These are phyloP conservation scores for Tinea trinotella DNA, from an alignment of 2,888 invertebrate species.

Conservation along the genomic window DNA sequence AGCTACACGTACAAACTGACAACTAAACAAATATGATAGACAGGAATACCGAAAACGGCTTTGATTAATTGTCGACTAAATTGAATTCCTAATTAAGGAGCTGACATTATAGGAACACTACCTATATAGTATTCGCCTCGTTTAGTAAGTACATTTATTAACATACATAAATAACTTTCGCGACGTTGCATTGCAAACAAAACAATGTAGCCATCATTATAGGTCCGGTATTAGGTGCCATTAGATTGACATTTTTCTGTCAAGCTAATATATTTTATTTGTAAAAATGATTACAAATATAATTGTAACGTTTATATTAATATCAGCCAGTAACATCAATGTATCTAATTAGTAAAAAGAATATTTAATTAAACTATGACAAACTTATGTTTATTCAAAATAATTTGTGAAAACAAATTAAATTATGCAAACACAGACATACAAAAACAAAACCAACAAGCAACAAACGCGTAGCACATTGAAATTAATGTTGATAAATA, in stretches of 20 bases:
- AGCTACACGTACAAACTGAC: conserved; percentile 11
- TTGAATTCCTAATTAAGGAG: not conserved
- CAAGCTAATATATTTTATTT: not conserved
- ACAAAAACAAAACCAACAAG: conserved; percentile 9
- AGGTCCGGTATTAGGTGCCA: not conserved
- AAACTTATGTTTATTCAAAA: not conserved
- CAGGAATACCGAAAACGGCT: not conserved
- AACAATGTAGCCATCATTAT: not conserved
- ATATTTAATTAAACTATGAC: not conserved
- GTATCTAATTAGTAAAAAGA: too few species aligned
- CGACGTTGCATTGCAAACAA: not conserved
- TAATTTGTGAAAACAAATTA: not conserved
- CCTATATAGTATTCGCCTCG: not conserved
- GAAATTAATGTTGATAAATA: conserved; percentile 69
- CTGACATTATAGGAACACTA: not conserved
- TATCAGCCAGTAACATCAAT: too few species aligned
- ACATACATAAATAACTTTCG: not conserved
- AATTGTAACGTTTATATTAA: not conserved
- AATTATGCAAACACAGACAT: conserved; percentile 17
- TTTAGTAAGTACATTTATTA: not conserved
- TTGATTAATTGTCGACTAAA: not conserved
- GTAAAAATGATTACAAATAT: not conserved
- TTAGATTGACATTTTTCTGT: not conserved
- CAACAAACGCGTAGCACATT: conserved; percentile 34
- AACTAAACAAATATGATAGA: conserved; percentile 17